phyloP scores from a whole-genome alignment of 2,797 vertebrate species.

The Mergus octosetaceus region DNA sequence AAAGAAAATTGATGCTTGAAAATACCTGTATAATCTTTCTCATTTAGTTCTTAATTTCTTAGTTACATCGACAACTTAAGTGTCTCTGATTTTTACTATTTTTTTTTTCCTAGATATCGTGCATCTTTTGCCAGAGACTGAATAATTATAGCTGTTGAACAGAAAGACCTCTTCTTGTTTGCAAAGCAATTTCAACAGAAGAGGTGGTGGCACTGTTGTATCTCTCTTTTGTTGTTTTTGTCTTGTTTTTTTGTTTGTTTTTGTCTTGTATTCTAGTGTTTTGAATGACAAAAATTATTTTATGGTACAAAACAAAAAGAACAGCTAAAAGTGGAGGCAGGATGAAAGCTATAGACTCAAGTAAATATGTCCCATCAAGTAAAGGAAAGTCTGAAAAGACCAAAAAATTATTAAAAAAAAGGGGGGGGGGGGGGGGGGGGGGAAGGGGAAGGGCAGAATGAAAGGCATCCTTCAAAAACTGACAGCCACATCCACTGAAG shows the following conservation, averaged over 20 bases:
- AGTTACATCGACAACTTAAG: not conserved
- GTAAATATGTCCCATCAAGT: not conserved
- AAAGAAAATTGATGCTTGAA: not conserved
- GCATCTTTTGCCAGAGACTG: not conserved
- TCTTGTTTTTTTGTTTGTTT: no score
- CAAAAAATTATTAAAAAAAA: no score
- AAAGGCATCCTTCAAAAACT: no score
- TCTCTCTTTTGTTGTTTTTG: not conserved
- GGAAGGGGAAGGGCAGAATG: no score
- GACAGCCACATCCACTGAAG: no score
- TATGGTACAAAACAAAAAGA: not conserved
- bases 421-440: no score
- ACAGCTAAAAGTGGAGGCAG: not conserved
- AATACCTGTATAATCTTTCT: not conserved
- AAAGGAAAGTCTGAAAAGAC: not conserved
- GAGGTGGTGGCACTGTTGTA: not conserved
- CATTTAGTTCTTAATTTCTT: not conserved
- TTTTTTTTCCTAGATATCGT: not conserved
- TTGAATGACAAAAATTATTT: not conserved
- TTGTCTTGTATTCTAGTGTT: not conserved
- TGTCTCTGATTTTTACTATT: not conserved
- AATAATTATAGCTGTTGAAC: fast-evolving
- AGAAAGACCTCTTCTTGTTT: not conserved
- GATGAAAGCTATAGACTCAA: not conserved
- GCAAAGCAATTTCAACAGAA: not conserved